These are phyloP conservation scores for Megaceryle torquata DNA, from an alignment of 2,113 vertebrate genomes.

Conservation along the genomic window DNA sequence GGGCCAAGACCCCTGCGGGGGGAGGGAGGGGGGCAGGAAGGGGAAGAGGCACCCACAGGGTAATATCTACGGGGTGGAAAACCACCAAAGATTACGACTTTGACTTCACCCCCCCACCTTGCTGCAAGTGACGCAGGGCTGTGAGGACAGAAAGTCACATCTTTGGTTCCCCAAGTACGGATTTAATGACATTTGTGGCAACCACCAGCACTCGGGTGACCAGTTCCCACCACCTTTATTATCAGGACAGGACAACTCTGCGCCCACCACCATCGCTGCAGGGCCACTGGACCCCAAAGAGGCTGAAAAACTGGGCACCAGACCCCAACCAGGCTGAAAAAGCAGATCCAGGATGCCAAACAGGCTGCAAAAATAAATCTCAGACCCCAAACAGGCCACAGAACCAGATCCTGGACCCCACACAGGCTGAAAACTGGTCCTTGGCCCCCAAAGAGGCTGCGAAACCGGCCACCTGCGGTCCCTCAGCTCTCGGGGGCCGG, in stretches of 20 bases:
- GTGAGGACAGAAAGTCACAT: rapidly evolving
- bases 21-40: background rate
- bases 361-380: background rate
- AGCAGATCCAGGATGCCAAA: background rate
- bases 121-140: background rate
- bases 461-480: rapidly evolving
- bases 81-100: background rate
- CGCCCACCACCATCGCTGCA: rapidly evolving
- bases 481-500: background rate
- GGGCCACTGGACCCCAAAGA: background rate
- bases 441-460: background rate
- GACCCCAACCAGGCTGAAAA: too few species aligned
- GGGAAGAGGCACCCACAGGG: background rate
- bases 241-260: background rate
- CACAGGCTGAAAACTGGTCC: background rate
- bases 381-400: background rate
- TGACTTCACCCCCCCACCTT: background rate
- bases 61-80: background rate
- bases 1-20: rapidly evolving
- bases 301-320: background rate
- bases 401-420: background rate
- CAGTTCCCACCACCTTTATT: background rate
- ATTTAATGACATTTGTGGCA: background rate
- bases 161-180: background rate
- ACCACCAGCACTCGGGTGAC: rapidly evolving